Conservation (phyloP, 2,888 invertebrate species). For the Plagodis pulveraria region DNA sequence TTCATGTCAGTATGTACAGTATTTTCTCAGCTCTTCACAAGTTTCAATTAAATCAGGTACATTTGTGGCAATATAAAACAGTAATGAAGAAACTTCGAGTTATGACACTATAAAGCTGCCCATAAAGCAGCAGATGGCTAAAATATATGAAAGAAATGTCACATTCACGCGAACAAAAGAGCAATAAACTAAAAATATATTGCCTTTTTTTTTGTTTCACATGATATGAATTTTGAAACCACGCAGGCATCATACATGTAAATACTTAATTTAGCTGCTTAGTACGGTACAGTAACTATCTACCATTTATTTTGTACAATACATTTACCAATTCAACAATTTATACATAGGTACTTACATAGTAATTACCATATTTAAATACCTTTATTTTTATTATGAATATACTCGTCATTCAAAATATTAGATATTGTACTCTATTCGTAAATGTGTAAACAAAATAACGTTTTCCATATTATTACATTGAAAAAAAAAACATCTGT, state of each 20-base stretch:
- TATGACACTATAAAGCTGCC: too few species aligned
- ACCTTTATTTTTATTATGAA: constrained; percentile 5
- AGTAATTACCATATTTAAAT: constrained; percentile 19
- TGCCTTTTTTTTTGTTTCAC: too few species aligned
- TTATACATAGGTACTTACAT: constrained; percentile 15
- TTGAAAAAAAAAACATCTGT: constrained; percentile 30
- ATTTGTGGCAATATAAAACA: background rate
- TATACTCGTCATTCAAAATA: constrained; percentile 18
- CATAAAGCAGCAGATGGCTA: too few species aligned
- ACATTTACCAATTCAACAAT: constrained; percentile 13
- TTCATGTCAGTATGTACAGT: constrained; percentile 5
- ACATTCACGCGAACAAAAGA: too few species aligned
- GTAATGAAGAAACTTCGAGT: constrained; percentile 4
- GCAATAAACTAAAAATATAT: too few species aligned
- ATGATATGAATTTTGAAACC: background rate
- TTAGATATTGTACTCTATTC: constrained; percentile 8
- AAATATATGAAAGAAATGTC: too few species aligned
- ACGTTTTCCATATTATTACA: constrained; percentile 48
- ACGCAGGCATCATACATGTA: background rate
- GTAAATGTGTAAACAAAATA: constrained; percentile 68
- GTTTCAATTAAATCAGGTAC: constrained; percentile 23
- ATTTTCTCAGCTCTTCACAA: constrained; percentile 5
- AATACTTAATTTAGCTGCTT: too few species aligned
- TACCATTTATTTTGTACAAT: constrained; percentile 33
- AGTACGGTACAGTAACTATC: constrained; percentile 7